These are phyloP conservation scores for Trichomycterus rosablanca DNA, from an alignment of 2,113 vertebrate species.

Conservation along the genomic window DNA sequence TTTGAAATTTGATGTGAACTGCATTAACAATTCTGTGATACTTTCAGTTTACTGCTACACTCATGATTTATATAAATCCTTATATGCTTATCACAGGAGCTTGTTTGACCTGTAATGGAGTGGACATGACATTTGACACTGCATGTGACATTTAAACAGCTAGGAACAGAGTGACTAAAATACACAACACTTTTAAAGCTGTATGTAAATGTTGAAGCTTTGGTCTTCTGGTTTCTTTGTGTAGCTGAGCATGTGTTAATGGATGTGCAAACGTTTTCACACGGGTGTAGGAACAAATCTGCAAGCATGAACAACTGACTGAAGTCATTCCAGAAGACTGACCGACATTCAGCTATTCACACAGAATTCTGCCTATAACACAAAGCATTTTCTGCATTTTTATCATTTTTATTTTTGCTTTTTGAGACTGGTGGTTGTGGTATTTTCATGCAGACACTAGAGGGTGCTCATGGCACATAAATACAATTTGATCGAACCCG, in stretches of 20 bases:
- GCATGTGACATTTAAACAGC: background rate
- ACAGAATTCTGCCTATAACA: background rate
- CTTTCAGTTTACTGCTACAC: no score
- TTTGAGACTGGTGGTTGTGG: no score
- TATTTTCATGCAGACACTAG: slow-evolving; percentile 32
- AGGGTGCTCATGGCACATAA: slow-evolving; percentile 36
- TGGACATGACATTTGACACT: no score
- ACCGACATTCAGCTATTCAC: background rate
- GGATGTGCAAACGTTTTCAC: background rate
- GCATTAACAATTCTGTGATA: background rate
- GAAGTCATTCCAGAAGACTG: background rate
- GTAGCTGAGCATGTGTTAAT: background rate
- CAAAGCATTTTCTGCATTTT: no score
- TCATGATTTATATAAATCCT: no score
- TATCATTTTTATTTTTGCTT: no score
- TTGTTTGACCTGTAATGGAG: no score
- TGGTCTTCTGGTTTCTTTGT: background rate
- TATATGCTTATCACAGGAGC: no score
- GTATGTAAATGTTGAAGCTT: background rate
- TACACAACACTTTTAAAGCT: background rate
- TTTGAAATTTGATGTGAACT: background rate
- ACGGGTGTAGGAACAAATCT: no score
- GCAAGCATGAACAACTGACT: background rate
- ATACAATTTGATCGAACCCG: background rate
- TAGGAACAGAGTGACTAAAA: background rate